Evolutionary conservation across 2,888 invertebrate genomes (phyloP).

Genomic region (Conomelus anceps): DNA sequence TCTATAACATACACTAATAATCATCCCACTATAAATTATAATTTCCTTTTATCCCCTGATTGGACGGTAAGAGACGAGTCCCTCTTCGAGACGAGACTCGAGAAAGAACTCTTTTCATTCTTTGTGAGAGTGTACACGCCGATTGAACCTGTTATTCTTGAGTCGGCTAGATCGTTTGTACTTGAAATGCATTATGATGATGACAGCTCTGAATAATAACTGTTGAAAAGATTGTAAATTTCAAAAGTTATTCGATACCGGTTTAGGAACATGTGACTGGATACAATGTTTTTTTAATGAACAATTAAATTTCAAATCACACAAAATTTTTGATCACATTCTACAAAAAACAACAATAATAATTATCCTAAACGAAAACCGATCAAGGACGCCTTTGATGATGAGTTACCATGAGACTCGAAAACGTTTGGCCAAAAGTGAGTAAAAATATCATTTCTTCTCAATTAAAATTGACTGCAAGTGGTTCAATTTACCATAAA

Average conservation of each 20-base stretch:
- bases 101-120: not conserved
- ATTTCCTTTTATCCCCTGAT: not conserved
- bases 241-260: not conserved
- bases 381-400: no score
- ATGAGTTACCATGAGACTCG: no score
- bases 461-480: no score
- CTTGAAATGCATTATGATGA: not conserved
- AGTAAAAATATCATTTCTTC: no score
- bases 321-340: no score
- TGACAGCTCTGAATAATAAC: not conserved
- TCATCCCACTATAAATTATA: not conserved
- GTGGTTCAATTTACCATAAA: no score
- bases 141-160: not conserved
- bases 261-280: not conserved
- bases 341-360: no score
- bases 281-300: not conserved
- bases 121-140: not conserved
- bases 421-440: no score
- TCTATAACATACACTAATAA: no score
- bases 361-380: no score
- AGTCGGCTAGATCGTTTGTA: not conserved
- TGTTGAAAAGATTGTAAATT: not conserved
- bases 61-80: no score
- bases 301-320: no score
- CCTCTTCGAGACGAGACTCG: not conserved